phyloP scores from a whole-genome alignment of 2,888 invertebrate genomes.

The Lypha dubia region DNA sequence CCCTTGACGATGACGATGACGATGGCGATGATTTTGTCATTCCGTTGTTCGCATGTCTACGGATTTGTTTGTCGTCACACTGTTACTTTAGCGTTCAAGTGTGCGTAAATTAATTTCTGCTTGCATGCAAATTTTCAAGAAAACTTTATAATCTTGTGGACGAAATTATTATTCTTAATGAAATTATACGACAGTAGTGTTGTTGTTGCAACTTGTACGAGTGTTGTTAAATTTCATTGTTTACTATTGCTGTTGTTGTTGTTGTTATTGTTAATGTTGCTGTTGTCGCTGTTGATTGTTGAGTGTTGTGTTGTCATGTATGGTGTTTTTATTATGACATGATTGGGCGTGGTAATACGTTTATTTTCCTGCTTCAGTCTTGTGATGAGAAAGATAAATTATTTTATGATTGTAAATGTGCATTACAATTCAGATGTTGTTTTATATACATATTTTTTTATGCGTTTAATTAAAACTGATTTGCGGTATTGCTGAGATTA shows the following conservation, averaged over 20 bases:
- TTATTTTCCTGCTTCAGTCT: slow-evolving; percentile 22
- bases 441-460: not conserved
- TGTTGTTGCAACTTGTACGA: slow-evolving; percentile 15
- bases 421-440: slow-evolving; percentile 20
- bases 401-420: slow-evolving; percentile 60
- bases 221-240: slow-evolving; percentile 41
- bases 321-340: slow-evolving; percentile 66
- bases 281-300: slow-evolving; percentile 36
- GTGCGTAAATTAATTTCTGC: slow-evolving; percentile 53
- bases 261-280: not conserved
- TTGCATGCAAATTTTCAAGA: slow-evolving; percentile 22
- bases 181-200: slow-evolving; percentile 15
- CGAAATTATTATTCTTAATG: slow-evolving; percentile 53
- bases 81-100: slow-evolving; percentile 53
- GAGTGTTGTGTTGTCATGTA: slow-evolving; percentile 56
- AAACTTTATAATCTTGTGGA: slow-evolving; percentile 8
- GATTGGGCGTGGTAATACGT: slow-evolving; percentile 71
- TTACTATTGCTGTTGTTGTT: slow-evolving; percentile 8
- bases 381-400: slow-evolving; percentile 68
- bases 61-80: slow-evolving; percentile 34
- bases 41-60: slow-evolving; percentile 3
- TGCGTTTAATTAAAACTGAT: slow-evolving; percentile 37
- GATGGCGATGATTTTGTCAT: slow-evolving; percentile 21
- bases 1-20: slow-evolving; percentile 38
- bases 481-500: slow-evolving; percentile 31